Percentiles rank a stretch among this genome's conserved stretches.
These are phyloP conservation scores for Varanus salvator DNA, from an alignment of 2,113 vertebrate species.

Conservation along the genomic window DNA sequence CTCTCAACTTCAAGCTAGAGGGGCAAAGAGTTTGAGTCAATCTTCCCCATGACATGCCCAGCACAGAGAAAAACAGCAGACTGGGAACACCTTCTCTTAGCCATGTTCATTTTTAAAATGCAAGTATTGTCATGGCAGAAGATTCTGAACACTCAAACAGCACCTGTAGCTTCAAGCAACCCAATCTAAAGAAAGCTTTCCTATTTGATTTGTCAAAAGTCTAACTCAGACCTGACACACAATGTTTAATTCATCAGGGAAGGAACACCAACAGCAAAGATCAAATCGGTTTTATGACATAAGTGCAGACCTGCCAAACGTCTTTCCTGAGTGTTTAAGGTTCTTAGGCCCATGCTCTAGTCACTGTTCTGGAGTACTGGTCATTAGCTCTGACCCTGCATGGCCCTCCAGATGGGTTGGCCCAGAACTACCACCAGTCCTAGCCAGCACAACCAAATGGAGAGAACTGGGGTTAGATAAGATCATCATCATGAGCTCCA, in stretches of 20 bases:
- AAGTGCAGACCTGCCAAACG: neutral
- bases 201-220: neutral
- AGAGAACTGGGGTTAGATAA: too few species aligned
- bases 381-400: neutral
- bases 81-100: neutral
- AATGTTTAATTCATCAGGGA: neutral
- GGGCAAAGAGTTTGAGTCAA: neutral
- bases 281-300: neutral
- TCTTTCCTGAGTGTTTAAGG: neutral
- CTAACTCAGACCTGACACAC: neutral
- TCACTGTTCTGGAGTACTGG: neutral
- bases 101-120: neutral
- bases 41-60: neutral
- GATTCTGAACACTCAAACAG: neutral
- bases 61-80: too few species aligned
- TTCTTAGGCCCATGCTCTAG: neutral
- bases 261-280: neutral
- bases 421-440: too few species aligned
- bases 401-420: too few species aligned
- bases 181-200: too few species aligned
- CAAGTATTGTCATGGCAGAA: neutral
- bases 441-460: too few species aligned
- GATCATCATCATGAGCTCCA: neutral
- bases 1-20: neutral
- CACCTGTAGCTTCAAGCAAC: neutral